Base-by-base conservation (phyloP, 2,113 vertebrate genomes). In the Salvator merianae region DNA sequence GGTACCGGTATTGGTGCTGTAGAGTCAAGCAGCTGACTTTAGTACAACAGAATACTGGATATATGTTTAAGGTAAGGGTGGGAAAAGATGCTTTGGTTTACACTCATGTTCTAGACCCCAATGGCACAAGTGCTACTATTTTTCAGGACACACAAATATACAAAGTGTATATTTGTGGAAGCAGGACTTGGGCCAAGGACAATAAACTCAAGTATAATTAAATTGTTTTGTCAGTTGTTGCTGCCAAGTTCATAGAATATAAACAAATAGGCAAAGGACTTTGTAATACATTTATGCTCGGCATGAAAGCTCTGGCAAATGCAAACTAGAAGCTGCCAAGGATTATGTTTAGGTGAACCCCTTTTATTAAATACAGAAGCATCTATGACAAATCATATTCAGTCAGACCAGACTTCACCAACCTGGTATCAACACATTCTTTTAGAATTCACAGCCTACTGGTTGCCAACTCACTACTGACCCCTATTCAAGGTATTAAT, bases 291-390 rank as follows among this genome's bases (percentile, higher is more conserved):
- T 87, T 85, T 84, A 79, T 63, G 69, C 13, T 73, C 82, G 88
- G 84, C 63, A 88, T 87, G 89, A 91, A 89, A 84, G 63, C 53
- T 80, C 89, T 88, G 76, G 69, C 59, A 94, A 92, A 93, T 68
- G 69, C 76, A 77, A 87, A 90, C 65, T 22, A 82, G 77, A 84
- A 81, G 73, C 86, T 86, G 76, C 85, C 7, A 87, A 90, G 86
- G 91, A 59, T 59, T 59, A 59, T 26, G 30, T 77, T 77, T 47
- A 77, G 30, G 47, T 77, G 28, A 59, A 26, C 16, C 16, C 43
- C 20, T 83, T 53, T 36, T 12, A 55, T 77, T 38, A 77, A 68
- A 69, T 53, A 38, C 26, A 38, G 43, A 55, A n/a, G 63, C 32
- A 38, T n/a, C 47, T 38, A 76, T 36, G 26, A n/a, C 26, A 53